Evolutionary conservation across 2,888 invertebrate species (phyloP), one percentile per base, ranked within the genome.

Genomic region (Apoderus coryli): DNA sequence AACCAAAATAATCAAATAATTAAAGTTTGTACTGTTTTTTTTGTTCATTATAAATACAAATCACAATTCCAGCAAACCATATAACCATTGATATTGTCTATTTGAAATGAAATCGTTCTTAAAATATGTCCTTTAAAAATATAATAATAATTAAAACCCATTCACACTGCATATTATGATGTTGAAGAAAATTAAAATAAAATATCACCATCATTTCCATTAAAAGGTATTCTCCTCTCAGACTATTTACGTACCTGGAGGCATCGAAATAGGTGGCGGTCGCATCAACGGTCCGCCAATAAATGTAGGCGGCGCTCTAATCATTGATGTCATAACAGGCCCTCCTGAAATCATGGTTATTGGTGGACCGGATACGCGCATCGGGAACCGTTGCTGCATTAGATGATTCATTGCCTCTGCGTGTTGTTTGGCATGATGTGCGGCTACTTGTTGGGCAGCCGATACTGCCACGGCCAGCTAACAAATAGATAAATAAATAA

Each of bases 231-330:
- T n/a, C 19, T 9, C 25, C 22, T 5, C 31, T 12, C 12, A 12
- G 15, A 16, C 16, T 14, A 14, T 44, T 45, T 49, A 52, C 67
- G 63, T 68, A 72, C 72, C 72, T 68, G 71, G 69, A 45, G 69
- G 69, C 47, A 47, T 45, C 27, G 67, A 68, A 60, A 72, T 64
- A 50, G 67, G 68, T 50, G 68, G 68, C 51, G 69, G 70, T 58
- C 70, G 62, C 67, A 70, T 69, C 58, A 69, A 60, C 58, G 65
- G 69, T 54, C 69, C 70, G 54, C 67, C 67, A 42, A 65, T 52
- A 23, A 56, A 42, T 9, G 51, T 61, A 25, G 66, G 65, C 13
- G 65, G 65, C 11, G 56, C 58, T 22, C 62, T 61, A 16, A 64
- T 48, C 32, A 63, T 60, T 53, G 19, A 7, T n/a, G 64, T 62